phyloP scores from a whole-genome alignment of 2,113 vertebrate species.

The Podiceps cristatus region DNA sequence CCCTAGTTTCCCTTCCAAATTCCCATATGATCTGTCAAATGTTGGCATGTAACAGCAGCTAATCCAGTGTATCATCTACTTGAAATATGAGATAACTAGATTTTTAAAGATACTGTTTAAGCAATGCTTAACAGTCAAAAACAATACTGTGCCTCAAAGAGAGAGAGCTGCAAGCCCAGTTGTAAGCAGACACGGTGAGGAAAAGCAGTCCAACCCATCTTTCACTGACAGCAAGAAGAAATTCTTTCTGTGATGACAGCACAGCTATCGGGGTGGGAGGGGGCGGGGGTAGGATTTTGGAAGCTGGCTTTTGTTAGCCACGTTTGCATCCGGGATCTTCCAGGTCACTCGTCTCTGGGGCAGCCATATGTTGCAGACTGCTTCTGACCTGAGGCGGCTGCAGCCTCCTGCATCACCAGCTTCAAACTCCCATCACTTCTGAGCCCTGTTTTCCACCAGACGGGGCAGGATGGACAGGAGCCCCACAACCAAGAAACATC shows the following conservation, averaged over 20 bases:
- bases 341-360: neutral
- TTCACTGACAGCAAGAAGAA: neutral
- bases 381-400: neutral
- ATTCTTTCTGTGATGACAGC: neutral
- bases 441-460: neutral
- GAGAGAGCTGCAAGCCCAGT: neutral
- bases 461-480: neutral
- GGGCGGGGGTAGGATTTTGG: neutral
- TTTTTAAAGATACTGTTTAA: neutral
- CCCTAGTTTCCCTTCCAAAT: neutral
- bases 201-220: neutral
- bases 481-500: accelerated
- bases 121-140: neutral
- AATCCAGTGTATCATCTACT: neutral
- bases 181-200: neutral
- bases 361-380: neutral
- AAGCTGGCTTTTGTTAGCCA: neutral
- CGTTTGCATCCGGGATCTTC: neutral
- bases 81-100: neutral
- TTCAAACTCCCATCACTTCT: neutral
- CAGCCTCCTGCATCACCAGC: neutral
- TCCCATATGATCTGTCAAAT: neutral
- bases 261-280: neutral
- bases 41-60: neutral
- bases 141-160: accelerated